Evolutionary conservation across 1,140 invertebrate genomes (phyloP).

Genomic region (Drosophila bifasciata): DNA sequence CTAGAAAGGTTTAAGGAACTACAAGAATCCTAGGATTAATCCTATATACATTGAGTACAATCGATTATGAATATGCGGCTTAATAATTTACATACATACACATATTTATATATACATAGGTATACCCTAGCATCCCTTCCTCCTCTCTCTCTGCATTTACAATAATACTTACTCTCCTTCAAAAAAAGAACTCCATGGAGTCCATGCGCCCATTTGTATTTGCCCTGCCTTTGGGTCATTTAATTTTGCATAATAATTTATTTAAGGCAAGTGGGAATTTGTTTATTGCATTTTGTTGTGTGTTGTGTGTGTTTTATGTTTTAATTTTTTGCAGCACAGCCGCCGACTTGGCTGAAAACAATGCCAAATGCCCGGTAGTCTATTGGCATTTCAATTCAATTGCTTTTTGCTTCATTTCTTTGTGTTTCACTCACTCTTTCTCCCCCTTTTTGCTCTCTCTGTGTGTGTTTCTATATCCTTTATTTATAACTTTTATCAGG

Average conservation of each 20-base stretch:
- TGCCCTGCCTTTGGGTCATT: conserved; percentile 76
- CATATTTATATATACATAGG: too few relatives aligned
- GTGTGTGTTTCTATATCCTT: conserved; percentile 50
- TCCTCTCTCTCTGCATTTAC: too few relatives aligned
- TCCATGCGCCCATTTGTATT: conserved; percentile 38
- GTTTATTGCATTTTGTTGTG: conserved; percentile 58
- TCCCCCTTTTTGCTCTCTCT: conserved; percentile 10
- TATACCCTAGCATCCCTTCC: too few relatives aligned
- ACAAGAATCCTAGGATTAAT: too few relatives aligned
- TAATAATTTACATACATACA: too few relatives aligned
- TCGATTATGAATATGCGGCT: too few relatives aligned
- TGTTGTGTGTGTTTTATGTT: conserved; percentile 74
- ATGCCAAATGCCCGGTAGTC: conserved; percentile 67
- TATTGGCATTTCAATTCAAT: conserved; percentile 80
- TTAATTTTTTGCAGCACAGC: conserved; percentile 76
- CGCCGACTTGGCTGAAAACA: conserved; percentile 53
- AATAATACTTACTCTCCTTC: conserved; percentile 4
- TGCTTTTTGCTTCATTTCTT: conserved; percentile 68
- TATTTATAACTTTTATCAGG: conserved; percentile 73
- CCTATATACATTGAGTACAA: too few relatives aligned
- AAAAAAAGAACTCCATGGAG: conserved; percentile 17
- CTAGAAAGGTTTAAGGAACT: too few relatives aligned
- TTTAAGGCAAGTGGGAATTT: conserved; percentile 67
- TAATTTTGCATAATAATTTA: conserved; percentile 83
- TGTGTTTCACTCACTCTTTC: conserved; percentile 41